Percentiles rank a stretch among this genome's conserved stretches.
phyloP scores from a whole-genome alignment of 1,140 invertebrate genomes.

The Chlorops oryzae region DNA sequence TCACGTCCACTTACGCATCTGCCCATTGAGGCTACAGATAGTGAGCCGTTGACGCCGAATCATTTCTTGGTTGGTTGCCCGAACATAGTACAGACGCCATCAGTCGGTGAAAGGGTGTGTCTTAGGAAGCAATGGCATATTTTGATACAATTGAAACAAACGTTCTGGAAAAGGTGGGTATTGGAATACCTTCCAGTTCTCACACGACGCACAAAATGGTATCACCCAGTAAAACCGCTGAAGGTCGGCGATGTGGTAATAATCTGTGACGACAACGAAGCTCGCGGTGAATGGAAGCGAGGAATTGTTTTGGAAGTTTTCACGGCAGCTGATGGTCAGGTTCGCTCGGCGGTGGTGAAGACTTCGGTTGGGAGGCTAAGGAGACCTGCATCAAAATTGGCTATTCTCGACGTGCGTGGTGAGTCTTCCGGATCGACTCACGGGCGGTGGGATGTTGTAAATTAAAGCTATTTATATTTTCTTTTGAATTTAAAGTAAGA shows the following conservation, averaged over 20 bases:
- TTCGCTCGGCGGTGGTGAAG: slow-evolving; percentile 5
- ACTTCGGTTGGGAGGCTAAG: slow-evolving; percentile 6
- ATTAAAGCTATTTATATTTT: neutral
- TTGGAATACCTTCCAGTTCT: neutral
- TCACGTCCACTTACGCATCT: slow-evolving; percentile 36
- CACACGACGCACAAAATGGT: neutral
- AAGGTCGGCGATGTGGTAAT: no score
- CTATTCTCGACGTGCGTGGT: slow-evolving; percentile 6
- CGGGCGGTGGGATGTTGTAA: slow-evolving; percentile 10
- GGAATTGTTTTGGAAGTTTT: slow-evolving; percentile 1
- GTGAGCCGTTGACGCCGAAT: slow-evolving; percentile 31
- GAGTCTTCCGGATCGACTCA: slow-evolving; percentile 5
- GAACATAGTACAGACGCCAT: slow-evolving; percentile 11
- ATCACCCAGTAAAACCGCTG: no score
- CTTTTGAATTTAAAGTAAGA: neutral
- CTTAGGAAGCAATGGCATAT: slow-evolving; percentile 19
- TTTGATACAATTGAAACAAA: slow-evolving; percentile 23
- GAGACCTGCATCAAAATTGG: slow-evolving; percentile 10
- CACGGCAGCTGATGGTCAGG: slow-evolving; percentile 7
- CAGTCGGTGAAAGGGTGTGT: slow-evolving; percentile 5
- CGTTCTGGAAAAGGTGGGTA: slow-evolving; percentile 29
- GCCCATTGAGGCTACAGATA: slow-evolving; percentile 20
- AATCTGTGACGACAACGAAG: neutral
- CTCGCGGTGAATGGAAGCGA: slow-evolving; percentile 5
- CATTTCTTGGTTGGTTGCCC: slow-evolving; percentile 24